Conservation (phyloP, 2,113 vertebrate species). For the Albula glossodonta region DNA sequence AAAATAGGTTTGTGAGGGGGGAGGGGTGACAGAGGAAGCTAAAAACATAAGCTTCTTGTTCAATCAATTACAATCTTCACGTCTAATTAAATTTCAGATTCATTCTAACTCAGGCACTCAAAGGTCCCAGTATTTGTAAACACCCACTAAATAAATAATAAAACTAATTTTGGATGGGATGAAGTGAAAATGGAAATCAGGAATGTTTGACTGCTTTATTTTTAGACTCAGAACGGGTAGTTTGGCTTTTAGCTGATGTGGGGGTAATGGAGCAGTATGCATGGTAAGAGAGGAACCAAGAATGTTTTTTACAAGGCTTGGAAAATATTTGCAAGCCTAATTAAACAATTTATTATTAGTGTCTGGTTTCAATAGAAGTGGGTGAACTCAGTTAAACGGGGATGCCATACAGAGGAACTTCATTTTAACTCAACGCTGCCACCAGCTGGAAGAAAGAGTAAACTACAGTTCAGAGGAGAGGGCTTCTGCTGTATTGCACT, state of each 20-base stretch:
- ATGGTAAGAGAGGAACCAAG: constrained; percentile 34
- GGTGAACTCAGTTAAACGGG: constrained; percentile 30
- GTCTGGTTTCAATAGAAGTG: constrained; percentile 51
- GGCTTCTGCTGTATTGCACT: background rate
- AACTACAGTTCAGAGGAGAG: constrained; percentile 33
- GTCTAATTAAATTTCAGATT: background rate
- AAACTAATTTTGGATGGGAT: constrained; percentile 49
- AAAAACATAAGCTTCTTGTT: background rate
- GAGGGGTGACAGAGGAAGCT: background rate
- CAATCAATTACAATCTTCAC: background rate
- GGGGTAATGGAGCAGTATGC: constrained; percentile 19
- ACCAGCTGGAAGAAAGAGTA: constrained; percentile 53
- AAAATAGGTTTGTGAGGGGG: background rate
- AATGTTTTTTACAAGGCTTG: constrained; percentile 44
- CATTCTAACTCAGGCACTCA: background rate
- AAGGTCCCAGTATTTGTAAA: constrained; percentile 31
- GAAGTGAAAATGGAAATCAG: constrained; percentile 49
- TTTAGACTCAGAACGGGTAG: constrained; percentile 30
- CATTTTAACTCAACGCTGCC: constrained; percentile 59
- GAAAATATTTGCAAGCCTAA: constrained; percentile 54
- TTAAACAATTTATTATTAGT: constrained; percentile 51
- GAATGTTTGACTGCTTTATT: constrained; percentile 59
- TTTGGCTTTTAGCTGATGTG: constrained; percentile 20
- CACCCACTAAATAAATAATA: constrained; percentile 39
- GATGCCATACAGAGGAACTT: constrained; percentile 36